phyloP scores from a whole-genome alignment of 2,797 vertebrate species.

The Hylomyscus alleni region DNA sequence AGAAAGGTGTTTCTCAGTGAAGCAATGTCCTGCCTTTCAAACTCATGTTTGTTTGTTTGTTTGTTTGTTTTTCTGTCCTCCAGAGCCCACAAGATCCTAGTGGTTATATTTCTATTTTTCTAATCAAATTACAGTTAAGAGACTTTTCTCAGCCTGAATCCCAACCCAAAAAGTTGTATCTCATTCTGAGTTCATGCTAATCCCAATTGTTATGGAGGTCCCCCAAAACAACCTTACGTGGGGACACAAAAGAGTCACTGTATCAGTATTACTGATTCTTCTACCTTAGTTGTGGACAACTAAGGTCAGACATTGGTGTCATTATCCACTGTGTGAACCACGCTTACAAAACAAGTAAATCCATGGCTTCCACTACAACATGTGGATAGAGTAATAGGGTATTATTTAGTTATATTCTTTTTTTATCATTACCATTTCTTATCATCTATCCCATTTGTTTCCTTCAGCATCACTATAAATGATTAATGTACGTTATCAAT shows the following conservation, averaged over 20 bases:
- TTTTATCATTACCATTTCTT: background rate
- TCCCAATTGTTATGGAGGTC: background rate
- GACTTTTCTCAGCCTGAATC: background rate
- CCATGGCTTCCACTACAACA: no score
- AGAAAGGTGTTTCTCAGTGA: background rate
- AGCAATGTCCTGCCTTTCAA: background rate
- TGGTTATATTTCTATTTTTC: constrained; percentile 27
- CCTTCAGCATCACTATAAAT: background rate
- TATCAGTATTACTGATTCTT: background rate
- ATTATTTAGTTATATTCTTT: background rate
- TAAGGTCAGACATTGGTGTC: background rate
- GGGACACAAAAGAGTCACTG: background rate
- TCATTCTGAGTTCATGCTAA: background rate
- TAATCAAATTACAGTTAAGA: constrained; percentile 10
- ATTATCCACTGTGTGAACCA: background rate
- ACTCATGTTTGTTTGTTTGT: background rate
- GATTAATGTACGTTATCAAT: background rate
- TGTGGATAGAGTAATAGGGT: no score
- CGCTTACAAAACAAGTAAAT: background rate
- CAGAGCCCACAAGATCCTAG: background rate
- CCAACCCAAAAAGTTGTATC: background rate
- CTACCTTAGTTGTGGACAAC: background rate
- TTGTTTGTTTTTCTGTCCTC: background rate
- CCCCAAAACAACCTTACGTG: background rate
- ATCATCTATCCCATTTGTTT: background rate